phyloP scores from a whole-genome alignment of 2,113 vertebrate genomes.

The Stegastes partitus region DNA sequence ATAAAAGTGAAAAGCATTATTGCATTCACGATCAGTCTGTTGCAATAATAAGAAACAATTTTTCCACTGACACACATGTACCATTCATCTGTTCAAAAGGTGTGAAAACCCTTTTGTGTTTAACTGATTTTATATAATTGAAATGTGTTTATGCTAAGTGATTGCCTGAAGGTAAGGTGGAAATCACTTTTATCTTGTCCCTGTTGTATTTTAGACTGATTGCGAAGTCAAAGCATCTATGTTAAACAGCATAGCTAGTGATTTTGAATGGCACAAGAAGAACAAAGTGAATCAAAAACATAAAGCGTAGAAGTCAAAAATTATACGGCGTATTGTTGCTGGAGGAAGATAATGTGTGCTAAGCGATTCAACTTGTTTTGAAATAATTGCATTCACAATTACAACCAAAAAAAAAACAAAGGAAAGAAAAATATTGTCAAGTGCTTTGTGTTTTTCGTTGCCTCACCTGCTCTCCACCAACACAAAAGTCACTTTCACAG shows the following conservation, averaged over 20 bases:
- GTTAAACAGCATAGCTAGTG: conserved; percentile 33
- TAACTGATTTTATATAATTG: conserved; percentile 29
- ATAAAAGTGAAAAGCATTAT: too few species aligned
- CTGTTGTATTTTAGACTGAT: conserved; percentile 39
- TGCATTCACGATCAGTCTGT: too few species aligned
- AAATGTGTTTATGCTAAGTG: conserved; percentile 36
- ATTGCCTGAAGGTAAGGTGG: conserved; percentile 8
- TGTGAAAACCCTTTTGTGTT: conserved; percentile 6
- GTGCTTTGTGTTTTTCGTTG: conserved; percentile 41
- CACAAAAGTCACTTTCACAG: conserved; percentile 26
- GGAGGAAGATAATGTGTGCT: conserved; percentile 51
- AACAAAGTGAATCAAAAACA: conserved; percentile 60
- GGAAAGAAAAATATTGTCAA: conserved; percentile 35
- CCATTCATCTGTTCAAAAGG: conserved; percentile 1
- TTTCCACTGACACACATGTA: not conserved
- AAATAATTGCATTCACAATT: conserved; percentile 66
- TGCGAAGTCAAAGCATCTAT: conserved; percentile 43
- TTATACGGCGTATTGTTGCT: conserved; percentile 40
- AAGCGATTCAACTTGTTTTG: conserved; percentile 57
- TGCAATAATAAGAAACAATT: not conserved
- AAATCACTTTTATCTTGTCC: conserved; percentile 54
- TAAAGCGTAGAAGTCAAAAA: conserved; percentile 46
- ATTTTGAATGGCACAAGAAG: conserved; percentile 52
- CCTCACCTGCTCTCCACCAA: conserved; percentile 47
- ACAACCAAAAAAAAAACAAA: conserved; percentile 51